Evolutionary conservation across 2,113 vertebrate genomes (phyloP), one percentile per base, ranked within the genome.

Genomic region (Paratilapia polleni): DNA sequence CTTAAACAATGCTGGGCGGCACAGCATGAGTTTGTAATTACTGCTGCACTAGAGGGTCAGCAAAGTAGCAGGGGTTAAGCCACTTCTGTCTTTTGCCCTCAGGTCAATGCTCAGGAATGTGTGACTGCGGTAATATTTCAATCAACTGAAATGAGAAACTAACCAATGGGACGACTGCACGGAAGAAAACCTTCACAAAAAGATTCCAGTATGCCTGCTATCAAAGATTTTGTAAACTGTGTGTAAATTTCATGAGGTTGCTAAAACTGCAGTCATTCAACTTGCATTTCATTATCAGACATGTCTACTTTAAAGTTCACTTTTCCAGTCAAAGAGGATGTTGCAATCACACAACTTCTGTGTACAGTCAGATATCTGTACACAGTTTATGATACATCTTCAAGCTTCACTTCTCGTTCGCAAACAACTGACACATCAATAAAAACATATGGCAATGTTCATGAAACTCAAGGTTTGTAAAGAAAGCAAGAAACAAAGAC

Each of bases 51-150:
- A 6, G 76, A 43, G 76, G 84, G 83, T 81, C 88, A 57, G 62
- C 5, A 47, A 57, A 84, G 80, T 63, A 60, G 70, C 34, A 61
- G 79, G 58, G 82, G 84, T 91, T 81, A 84, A 83, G 85, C 84
- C 58, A 66, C 70, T 75, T 52, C 59, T 88, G 87, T 89, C 83
- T 86, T 83, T 78, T 82, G 74, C 63, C 87, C 86, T 36, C 86
- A 62, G 86, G 77, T 66, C 84, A 78, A 12, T 3, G 62, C 78
- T 82, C 20, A 91, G 92, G 91, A 92, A 93, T 93, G 92, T 82
- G 88, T 58, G 76, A 63, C 47, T 15, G 60, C 1, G 2, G 56
- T 81, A 77, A 81, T 43, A 64, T 84, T 70, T 90, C 73, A 86
- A 74, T 78, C 68, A 41, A 61, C 57, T 59, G 38, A 66, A 74